Evolutionary conservation across 2,797 vertebrate genomes (phyloP).

Genomic region (Hypotaenidia okinawae): DNA sequence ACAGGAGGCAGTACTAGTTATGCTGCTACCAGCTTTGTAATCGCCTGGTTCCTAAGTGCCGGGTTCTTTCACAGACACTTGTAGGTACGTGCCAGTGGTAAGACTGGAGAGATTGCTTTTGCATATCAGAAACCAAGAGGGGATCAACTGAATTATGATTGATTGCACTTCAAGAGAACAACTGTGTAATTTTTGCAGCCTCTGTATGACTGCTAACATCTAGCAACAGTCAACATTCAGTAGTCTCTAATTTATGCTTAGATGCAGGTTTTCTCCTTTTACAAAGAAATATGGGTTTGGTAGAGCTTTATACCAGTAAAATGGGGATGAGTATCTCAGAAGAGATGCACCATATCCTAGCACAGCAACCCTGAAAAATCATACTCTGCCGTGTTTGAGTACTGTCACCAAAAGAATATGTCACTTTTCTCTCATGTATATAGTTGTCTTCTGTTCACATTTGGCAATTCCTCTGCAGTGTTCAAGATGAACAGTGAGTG

Average conservation of each 20-base stretch:
- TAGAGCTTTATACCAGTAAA: not conserved
- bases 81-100: not conserved
- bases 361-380: not conserved
- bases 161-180: not conserved
- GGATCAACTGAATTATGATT: not conserved
- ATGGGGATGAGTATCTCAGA: not conserved
- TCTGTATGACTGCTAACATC: not conserved
- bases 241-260: not conserved
- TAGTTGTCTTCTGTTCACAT: not conserved
- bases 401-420: not conserved
- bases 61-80: not conserved
- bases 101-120: conserved; percentile 1
- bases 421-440: not conserved
- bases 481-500: not conserved
- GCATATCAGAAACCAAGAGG: not conserved
- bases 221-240: not conserved
- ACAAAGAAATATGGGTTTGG: not conserved
- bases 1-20: not conserved
- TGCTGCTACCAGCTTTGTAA: not conserved
- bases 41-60: not conserved
- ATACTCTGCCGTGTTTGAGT: not conserved
- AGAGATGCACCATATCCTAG: not conserved
- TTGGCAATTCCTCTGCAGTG: not conserved
- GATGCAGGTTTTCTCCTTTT: not conserved
- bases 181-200: not conserved